A percentile compares a stretch with the other conserved stretches of the same genome.
These are phyloP conservation scores for Drosophila phalerata DNA, from an alignment of 2,888 invertebrate species.

Conservation along the genomic window DNA sequence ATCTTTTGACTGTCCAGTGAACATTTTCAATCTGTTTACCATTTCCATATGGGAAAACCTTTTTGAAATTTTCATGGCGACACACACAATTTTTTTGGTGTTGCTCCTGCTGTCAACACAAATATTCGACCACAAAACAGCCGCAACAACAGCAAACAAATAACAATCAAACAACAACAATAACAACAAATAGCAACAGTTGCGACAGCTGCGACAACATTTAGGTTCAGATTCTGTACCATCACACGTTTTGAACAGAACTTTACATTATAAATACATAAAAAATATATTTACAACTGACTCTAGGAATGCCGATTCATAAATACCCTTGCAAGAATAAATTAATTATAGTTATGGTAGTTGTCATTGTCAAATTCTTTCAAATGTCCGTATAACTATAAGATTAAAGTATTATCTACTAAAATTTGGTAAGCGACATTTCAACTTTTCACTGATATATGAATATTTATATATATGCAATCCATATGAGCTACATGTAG, in stretches of 20 bases:
- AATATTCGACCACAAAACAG: conserved; percentile 63
- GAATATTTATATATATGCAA: not conserved
- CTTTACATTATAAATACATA: conserved; percentile 20
- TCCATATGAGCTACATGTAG: not conserved
- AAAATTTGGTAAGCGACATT: too few species aligned
- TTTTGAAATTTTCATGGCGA: conserved; percentile 45
- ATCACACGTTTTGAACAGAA: conserved; percentile 31
- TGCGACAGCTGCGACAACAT: conserved; percentile 60
- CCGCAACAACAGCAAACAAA: conserved; percentile 16
- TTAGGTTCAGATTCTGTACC: conserved; percentile 36
- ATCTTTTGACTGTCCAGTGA: conserved; percentile 10
- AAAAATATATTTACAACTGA: not conserved
- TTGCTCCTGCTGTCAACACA: conserved; percentile 45
- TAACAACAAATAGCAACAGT: conserved; percentile 28
- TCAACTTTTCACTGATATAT: too few species aligned
- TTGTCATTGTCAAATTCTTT: too few species aligned
- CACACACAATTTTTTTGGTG: conserved; percentile 10
- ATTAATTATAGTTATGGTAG: not conserved
- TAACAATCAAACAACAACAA: conserved; percentile 15
- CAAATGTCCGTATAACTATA: too few species aligned
- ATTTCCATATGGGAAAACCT: conserved; percentile 40
- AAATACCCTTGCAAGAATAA: conserved; percentile 10
- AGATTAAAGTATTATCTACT: too few species aligned
- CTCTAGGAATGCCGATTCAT: not conserved
- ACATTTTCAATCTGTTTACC: conserved; percentile 46